These are phyloP conservation scores for Axea sp. DNA, from an alignment of 2,888 invertebrate species.

Conservation along the genomic window DNA sequence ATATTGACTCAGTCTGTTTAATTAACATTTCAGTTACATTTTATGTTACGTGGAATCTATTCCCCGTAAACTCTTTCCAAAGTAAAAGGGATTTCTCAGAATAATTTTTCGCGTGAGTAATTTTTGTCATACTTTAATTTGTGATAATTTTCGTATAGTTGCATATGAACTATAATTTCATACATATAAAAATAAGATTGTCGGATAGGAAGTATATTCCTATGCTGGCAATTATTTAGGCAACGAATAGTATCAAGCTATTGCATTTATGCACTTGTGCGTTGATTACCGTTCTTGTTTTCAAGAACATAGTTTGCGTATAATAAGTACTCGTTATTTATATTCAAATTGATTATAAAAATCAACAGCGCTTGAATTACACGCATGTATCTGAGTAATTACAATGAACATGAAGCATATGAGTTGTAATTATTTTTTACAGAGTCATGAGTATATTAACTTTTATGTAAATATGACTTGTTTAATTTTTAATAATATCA, in stretches of 20 bases:
- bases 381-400: too few relatives aligned
- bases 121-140: neutral
- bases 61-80: too few relatives aligned
- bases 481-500: too few relatives aligned
- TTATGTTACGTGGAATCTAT: too few relatives aligned
- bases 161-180: slow-evolving; percentile 17
- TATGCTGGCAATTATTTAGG: slow-evolving; percentile 14
- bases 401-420: too few relatives aligned
- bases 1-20: too few relatives aligned
- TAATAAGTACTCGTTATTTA: slow-evolving; percentile 29
- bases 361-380: slow-evolving; percentile 29
- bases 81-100: too few relatives aligned
- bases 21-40: too few relatives aligned
- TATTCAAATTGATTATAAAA: slow-evolving; percentile 34
- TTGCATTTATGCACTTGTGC: slow-evolving; percentile 11
- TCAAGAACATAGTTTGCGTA: slow-evolving; percentile 21
- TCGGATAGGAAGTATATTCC: slow-evolving; percentile 12
- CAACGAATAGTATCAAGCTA: slow-evolving; percentile 9
- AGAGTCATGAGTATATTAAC: too few relatives aligned
- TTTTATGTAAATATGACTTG: too few relatives aligned
- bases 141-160: slow-evolving; percentile 12
- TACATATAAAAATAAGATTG: slow-evolving; percentile 4
- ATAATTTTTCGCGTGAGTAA: slow-evolving; percentile 18
- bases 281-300: slow-evolving; percentile 23
- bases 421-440: too few relatives aligned